Evolutionary conservation across 2,797 vertebrate species (phyloP).

Genomic region (Helicolenus hilgendorfi): DNA sequence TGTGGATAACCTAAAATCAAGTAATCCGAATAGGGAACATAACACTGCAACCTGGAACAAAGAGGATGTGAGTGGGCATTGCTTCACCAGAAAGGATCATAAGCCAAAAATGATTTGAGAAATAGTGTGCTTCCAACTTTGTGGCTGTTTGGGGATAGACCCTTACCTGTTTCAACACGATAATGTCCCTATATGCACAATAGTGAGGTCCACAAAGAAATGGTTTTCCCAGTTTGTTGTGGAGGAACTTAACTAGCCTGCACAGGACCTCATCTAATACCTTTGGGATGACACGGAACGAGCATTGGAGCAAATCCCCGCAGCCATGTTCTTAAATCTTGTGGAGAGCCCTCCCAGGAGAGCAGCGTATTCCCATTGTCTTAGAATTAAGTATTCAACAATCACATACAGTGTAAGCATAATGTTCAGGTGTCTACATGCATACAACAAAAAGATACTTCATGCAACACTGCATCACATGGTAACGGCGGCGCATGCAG

Average conservation of each 20-base stretch:
- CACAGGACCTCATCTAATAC: not conserved
- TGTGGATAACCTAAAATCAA: not conserved
- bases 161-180: not conserved
- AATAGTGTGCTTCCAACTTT: not conserved
- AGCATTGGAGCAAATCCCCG: not conserved
- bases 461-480: not conserved
- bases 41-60: not conserved
- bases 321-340: not conserved
- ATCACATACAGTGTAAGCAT: not conserved
- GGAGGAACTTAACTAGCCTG: not conserved
- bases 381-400: not conserved
- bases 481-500: not conserved
- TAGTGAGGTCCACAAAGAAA: not conserved
- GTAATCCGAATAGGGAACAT: not conserved
- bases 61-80: not conserved
- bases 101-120: not conserved
- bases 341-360: not conserved
- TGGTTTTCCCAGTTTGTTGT: not conserved
- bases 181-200: too few relatives aligned
- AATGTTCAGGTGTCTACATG: not conserved
- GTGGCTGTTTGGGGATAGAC: too few relatives aligned
- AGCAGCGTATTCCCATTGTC: not conserved
- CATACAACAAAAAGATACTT: not conserved
- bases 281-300: not conserved
- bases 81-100: not conserved